Conservation (phyloP, 1,140 invertebrate genomes). For the Epicauta chinensis region DNA sequence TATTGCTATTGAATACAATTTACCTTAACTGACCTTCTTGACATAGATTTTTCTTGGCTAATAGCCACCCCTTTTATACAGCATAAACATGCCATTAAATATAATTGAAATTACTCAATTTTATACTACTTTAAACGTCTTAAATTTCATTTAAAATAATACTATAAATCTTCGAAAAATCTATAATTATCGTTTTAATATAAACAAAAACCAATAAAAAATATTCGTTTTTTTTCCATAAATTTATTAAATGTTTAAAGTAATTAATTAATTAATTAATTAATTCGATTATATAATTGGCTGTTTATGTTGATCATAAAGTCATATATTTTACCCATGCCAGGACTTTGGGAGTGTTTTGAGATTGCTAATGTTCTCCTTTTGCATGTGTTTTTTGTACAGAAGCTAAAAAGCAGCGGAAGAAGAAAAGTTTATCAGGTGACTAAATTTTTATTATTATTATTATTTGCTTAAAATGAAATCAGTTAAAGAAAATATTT, state of each 20-base stretch:
- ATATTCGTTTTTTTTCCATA: no score
- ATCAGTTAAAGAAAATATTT: slow-evolving; percentile 11
- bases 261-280: no score
- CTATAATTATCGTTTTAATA: no score
- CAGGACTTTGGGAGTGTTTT: slow-evolving; percentile 43
- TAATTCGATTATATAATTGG: background rate
- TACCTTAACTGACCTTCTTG: slow-evolving; percentile 20
- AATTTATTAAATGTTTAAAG: no score
- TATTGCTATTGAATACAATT: slow-evolving; percentile 19
- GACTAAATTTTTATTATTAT: slow-evolving; percentile 47
- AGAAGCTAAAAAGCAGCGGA: slow-evolving; percentile 90
- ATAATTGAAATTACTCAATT: slow-evolving; percentile 2
- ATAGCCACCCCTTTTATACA: slow-evolving; percentile 15
- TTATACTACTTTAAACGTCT: background rate
- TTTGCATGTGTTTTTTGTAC: slow-evolving; percentile 57
- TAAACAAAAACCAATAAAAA: no score
- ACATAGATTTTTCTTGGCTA: slow-evolving; percentile 27
- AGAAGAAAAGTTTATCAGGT: slow-evolving; percentile 83
- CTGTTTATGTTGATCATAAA: slow-evolving; percentile 17
- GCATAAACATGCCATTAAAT: slow-evolving; percentile 1
- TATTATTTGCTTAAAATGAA: slow-evolving; percentile 20
- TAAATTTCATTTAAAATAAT: no score
- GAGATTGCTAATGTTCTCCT: slow-evolving; percentile 55
- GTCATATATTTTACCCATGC: slow-evolving; percentile 37
- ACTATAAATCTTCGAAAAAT: no score